These are phyloP conservation scores for Anthoptus insignis DNA, from an alignment of 2,888 invertebrate genomes.

Conservation along the genomic window DNA sequence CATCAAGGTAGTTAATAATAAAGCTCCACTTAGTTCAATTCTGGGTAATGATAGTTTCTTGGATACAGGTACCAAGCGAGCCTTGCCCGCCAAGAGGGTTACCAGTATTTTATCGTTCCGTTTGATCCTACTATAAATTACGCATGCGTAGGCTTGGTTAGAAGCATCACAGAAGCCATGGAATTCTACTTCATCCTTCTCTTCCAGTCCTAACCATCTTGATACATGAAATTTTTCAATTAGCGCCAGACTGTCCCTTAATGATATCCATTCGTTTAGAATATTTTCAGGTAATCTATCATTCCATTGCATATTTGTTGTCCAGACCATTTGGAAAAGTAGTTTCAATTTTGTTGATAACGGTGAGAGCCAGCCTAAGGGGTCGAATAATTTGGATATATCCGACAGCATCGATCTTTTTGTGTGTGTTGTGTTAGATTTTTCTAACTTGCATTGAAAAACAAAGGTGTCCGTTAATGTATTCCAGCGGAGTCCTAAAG, in stretches of 20 bases:
- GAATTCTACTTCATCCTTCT: conserved; percentile 15
- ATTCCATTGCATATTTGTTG: conserved; percentile 39
- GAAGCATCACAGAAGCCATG: conserved; percentile 28
- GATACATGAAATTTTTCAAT: conserved; percentile 15
- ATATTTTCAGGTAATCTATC: conserved; percentile 29
- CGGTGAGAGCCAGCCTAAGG: conserved; percentile 38
- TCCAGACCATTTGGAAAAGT: conserved; percentile 44
- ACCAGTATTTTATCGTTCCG: neutral
- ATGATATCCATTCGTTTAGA: conserved; percentile 13
- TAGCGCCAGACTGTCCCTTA: conserved; percentile 19
- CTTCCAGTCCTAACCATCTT: conserved; percentile 14
- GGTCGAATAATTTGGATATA: conserved; percentile 28
- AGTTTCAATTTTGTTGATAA: conserved; percentile 32
- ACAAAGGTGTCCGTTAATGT: neutral
- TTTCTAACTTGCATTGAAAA: neutral
- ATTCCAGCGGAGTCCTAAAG: conserved; percentile 8
- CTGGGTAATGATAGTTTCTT: conserved; percentile 2
- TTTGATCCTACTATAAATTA: conserved; percentile 10
- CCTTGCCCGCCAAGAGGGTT: conserved; percentile 6
- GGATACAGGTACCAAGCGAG: conserved; percentile 17
- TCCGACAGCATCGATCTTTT: conserved; percentile 18
- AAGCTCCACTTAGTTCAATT: conserved; percentile 16
- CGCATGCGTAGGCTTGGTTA: conserved; percentile 24
- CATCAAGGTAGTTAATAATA: conserved; percentile 16
- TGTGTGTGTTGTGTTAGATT: neutral